Evolutionary conservation across 2,113 vertebrate genomes (phyloP).

Genomic region (Phalacrocorax pelagicus): DNA sequence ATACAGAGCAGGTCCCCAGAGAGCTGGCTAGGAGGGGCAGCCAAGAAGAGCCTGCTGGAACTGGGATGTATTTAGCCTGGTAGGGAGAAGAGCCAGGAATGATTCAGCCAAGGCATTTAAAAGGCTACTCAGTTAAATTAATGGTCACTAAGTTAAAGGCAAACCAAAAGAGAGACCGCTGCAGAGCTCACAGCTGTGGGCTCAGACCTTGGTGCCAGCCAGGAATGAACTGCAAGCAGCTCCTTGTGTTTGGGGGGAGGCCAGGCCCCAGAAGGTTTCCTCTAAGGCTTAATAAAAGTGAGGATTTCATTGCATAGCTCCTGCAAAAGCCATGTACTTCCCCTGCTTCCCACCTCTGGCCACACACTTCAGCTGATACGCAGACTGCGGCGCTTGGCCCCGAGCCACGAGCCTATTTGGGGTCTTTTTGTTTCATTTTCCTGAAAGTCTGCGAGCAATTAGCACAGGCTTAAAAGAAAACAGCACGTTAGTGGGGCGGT

Average conservation of each 20-base stretch:
- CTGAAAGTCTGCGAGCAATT: slow-evolving; percentile 42
- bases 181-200: neutral
- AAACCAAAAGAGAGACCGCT: neutral
- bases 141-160: neutral
- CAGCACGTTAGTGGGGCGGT: neutral
- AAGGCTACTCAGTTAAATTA: slow-evolving; percentile 31
- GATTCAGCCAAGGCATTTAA: neutral
- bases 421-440: slow-evolving; percentile 4
- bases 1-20: neutral
- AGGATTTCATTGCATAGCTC: neutral
- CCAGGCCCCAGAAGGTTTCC: neutral
- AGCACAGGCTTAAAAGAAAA: neutral
- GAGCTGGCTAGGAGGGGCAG: neutral
- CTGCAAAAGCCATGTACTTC: neutral
- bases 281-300: neutral
- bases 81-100: neutral
- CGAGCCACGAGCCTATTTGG: neutral
- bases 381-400: neutral
- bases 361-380: fast-evolving
- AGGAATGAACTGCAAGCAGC: fast-evolving
- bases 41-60: neutral
- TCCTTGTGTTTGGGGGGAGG: neutral
- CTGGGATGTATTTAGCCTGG: neutral
- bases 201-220: neutral
- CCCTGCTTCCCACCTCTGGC: neutral